These are phyloP conservation scores for Chloroceryle inda DNA, from an alignment of 2,797 vertebrate genomes.

Conservation along the genomic window DNA sequence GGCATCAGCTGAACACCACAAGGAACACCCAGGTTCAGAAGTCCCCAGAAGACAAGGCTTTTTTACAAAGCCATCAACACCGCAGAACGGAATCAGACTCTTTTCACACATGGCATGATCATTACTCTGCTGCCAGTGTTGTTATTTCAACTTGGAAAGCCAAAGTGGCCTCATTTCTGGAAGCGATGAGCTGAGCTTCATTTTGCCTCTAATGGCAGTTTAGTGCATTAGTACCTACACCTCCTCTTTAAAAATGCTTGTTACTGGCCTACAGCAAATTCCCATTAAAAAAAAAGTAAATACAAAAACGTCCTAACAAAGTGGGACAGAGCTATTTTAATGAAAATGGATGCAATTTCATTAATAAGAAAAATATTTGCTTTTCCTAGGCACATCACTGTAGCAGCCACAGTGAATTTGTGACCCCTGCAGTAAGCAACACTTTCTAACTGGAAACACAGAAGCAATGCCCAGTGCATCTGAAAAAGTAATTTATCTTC, in stretches of 20 bases:
- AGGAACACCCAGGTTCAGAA: neutral
- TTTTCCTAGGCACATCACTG: neutral
- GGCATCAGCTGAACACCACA: neutral
- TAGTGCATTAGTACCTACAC: neutral
- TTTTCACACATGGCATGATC: neutral
- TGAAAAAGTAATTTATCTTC: slow-evolving; percentile 2
- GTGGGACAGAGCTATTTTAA: neutral
- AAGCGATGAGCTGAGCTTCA: neutral
- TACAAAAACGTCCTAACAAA: neutral
- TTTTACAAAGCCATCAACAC: neutral
- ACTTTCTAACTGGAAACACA: neutral
- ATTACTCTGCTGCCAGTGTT: neutral
- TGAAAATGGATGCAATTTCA: neutral
- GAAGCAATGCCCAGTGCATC: neutral
- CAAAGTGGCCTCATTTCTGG: neutral
- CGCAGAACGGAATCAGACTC: neutral
- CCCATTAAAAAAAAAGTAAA: neutral
- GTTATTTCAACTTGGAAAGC: neutral
- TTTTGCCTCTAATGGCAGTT: neutral
- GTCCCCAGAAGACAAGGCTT: neutral
- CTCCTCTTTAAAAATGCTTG: neutral
- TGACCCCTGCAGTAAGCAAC: neutral
- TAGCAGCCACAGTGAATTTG: neutral
- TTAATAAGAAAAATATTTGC: neutral
- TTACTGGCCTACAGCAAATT: neutral